Conservation (phyloP, 1,140 invertebrate genomes). For the Drosophila tsacasi region DNA sequence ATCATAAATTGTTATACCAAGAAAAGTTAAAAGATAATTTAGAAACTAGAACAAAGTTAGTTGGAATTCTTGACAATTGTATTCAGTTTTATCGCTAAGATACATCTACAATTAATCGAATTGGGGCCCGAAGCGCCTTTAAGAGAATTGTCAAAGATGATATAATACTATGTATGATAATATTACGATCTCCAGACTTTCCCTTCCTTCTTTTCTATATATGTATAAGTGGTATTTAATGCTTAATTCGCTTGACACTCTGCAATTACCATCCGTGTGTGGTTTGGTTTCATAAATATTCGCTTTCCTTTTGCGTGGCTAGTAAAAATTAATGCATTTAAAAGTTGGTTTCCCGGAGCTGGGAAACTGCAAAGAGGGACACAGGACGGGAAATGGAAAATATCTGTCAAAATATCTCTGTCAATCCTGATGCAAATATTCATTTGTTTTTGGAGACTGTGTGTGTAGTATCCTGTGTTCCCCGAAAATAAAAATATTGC, state of each 20-base stretch:
- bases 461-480: neutral
- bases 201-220: neutral
- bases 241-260: constrained; percentile 19
- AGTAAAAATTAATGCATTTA: constrained; percentile 24
- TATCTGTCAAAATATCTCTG: too few species aligned
- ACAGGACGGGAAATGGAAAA: too few species aligned
- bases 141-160: neutral
- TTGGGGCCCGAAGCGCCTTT: neutral
- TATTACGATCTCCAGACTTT: constrained; percentile 4
- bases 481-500: constrained; percentile 22
- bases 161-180: constrained; percentile 20
- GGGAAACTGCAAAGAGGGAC: constrained; percentile 10
- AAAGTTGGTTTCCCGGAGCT: constrained; percentile 5
- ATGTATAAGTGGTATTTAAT: constrained; percentile 13
- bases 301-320: constrained; percentile 4
- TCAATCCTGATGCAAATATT: neutral
- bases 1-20: constrained; percentile 9
- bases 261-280: neutral
- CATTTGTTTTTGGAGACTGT: neutral
- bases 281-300: constrained; percentile 10
- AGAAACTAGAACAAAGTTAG: neutral
- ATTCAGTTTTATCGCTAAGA: constrained; percentile 4
- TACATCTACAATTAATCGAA: constrained; percentile 22
- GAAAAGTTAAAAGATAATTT: neutral
- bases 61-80: neutral